Percentiles rank a stretch among this genome's conserved stretches.
phyloP scores from a whole-genome alignment of 2,888 invertebrate genomes.

The Pherbina coryleti region DNA sequence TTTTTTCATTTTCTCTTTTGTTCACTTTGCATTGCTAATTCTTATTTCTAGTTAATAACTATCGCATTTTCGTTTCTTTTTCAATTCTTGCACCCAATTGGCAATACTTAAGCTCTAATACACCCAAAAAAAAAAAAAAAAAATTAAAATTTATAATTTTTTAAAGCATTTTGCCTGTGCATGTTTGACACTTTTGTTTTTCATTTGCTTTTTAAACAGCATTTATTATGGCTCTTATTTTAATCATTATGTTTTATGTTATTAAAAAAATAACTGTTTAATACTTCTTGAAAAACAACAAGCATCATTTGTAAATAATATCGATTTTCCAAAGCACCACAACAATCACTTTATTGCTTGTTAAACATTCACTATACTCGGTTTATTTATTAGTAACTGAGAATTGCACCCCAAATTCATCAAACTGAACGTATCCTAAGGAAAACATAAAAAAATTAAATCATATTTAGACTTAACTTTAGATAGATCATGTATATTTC shows the following conservation, averaged over 20 bases:
- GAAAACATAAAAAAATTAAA: too few species aligned
- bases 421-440: too few species aligned
- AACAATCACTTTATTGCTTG: too few species aligned
- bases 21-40: neutral
- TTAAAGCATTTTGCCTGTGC: neutral
- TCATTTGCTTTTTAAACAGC: neutral
- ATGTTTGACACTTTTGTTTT: neutral
- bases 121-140: neutral
- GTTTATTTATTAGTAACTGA: too few species aligned
- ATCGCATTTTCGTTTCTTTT: neutral
- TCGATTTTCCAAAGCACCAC: neutral
- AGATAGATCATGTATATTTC: too few species aligned
- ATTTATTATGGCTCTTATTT: neutral
- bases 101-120: neutral
- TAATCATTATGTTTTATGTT: neutral
- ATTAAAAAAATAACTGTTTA: too few species aligned
- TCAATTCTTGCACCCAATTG: neutral
- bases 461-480: too few species aligned
- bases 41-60: slow-evolving; percentile 39
- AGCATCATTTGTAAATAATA: neutral
- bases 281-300: neutral
- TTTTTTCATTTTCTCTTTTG: slow-evolving; percentile 16
- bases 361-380: too few species aligned
- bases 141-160: neutral
- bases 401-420: too few species aligned